phyloP scores from a whole-genome alignment of 2,888 invertebrate species.

The Muscina levida region DNA sequence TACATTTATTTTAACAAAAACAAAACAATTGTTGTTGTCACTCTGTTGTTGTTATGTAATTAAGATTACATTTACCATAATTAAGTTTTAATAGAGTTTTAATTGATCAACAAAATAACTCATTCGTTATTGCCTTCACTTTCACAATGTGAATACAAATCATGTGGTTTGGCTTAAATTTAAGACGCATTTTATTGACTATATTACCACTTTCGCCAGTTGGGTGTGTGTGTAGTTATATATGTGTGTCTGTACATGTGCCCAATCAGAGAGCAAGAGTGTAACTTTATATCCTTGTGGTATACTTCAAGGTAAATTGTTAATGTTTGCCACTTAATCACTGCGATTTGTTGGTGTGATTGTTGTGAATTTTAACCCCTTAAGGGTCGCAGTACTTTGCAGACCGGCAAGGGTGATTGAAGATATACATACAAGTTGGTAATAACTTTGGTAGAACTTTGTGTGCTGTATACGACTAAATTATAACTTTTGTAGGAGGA shows the following conservation, averaged over 20 bases:
- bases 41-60: conserved; percentile 6
- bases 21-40: conserved; percentile 26
- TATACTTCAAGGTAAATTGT: conserved; percentile 2
- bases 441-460: too few relatives aligned
- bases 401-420: too few relatives aligned
- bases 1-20: neutral
- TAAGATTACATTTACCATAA: conserved; percentile 48
- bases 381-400: too few relatives aligned
- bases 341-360: neutral
- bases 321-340: conserved; percentile 17
- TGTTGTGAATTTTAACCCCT: conserved; percentile 15
- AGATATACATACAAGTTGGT: too few relatives aligned
- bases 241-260: conserved; percentile 17
- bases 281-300: too few relatives aligned
- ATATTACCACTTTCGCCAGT: neutral
- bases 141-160: neutral
- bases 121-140: conserved; percentile 10
- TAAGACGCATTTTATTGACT: conserved; percentile 30
- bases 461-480: too few relatives aligned
- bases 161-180: conserved; percentile 15
- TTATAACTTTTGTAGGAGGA: too few relatives aligned
- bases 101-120: conserved; percentile 33
- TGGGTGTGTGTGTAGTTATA: neutral
- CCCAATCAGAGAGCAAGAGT: conserved; percentile 27
- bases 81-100: conserved; percentile 51